Evolutionary conservation across 1,140 invertebrate genomes (phyloP).

Genomic region (Sycobia sp.): DNA sequence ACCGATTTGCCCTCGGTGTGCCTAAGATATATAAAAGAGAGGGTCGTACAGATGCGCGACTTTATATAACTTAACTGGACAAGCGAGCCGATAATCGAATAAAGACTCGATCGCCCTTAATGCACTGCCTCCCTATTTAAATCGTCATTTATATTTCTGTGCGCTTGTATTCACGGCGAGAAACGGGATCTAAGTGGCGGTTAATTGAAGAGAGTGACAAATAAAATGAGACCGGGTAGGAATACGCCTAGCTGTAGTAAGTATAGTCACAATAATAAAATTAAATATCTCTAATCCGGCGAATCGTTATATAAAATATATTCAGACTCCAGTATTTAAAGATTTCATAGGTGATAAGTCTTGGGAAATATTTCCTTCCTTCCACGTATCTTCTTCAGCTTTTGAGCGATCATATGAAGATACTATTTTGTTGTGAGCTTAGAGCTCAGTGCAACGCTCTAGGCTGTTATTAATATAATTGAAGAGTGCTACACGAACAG

Average conservation of each 20-base stretch:
- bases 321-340: too few relatives aligned
- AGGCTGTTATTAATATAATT: too few relatives aligned
- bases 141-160: slow-evolving; percentile 45
- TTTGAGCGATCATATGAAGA: too few relatives aligned
- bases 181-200: slow-evolving; percentile 60
- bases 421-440: too few relatives aligned
- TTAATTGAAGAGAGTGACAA: slow-evolving; percentile 52
- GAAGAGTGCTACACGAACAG: too few relatives aligned
- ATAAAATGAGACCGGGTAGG: not conserved
- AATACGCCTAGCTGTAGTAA: too few relatives aligned
- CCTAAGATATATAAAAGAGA: slow-evolving; percentile 8
- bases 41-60: not conserved
- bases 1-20: too few relatives aligned
- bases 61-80: slow-evolving; percentile 17
- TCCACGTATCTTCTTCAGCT: not conserved
- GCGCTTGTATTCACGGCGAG: slow-evolving; percentile 47
- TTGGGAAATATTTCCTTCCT: too few relatives aligned
- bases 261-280: too few relatives aligned
- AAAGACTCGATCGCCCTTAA: slow-evolving; percentile 20
- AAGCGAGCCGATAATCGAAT: slow-evolving; percentile 30
- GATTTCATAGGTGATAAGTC: not conserved
- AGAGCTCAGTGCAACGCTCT: too few relatives aligned
- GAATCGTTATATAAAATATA: too few relatives aligned
- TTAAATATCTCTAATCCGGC: too few relatives aligned
- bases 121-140: slow-evolving; percentile 1